Evolutionary conservation across 1,140 invertebrate species (phyloP).

Genomic region (Hyposmocoma kahamanoa): DNA sequence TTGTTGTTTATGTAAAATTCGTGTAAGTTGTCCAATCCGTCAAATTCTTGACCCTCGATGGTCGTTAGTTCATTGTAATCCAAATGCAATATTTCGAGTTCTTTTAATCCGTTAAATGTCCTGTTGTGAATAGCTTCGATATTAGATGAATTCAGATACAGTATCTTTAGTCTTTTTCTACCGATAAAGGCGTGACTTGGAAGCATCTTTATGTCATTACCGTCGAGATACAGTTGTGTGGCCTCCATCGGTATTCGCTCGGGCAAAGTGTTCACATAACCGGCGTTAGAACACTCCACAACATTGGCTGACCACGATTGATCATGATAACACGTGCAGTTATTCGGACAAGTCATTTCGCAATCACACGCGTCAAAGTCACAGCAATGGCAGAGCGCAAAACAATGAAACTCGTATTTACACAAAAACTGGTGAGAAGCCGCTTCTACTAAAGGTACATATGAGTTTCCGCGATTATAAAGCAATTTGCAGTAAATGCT

Average conservation of each 20-base stretch:
- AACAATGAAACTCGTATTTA: conserved; percentile 93
- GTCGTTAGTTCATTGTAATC: conserved; percentile 85
- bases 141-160: conserved; percentile 90
- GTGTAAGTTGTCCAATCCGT: conserved; percentile 81
- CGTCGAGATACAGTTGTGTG: conserved; percentile 91
- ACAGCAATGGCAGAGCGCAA: conserved; percentile 92
- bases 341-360: conserved; percentile 94
- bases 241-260: conserved; percentile 94
- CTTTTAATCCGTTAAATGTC: conserved; percentile 90
- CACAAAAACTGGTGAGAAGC: conserved; percentile 92
- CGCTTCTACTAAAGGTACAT: conserved; percentile 87
- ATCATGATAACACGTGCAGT: conserved; percentile 94
- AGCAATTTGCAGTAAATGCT: conserved; percentile 91
- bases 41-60: conserved; percentile 89
- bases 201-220: conserved; percentile 85
- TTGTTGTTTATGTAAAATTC: conserved; percentile 93
- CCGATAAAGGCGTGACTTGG: conserved; percentile 93
- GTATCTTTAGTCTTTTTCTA: conserved; percentile 85
- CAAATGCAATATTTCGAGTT: conserved; percentile 86
- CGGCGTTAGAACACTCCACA: conserved; percentile 88
- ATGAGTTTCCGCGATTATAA: conserved; percentile 86
- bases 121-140: conserved; percentile 91
- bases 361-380: conserved; percentile 96
- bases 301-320: conserved; percentile 94
- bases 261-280: conserved; percentile 82